Evolutionary conservation across 2,113 vertebrate genomes (phyloP).

Genomic region (Oenanthe oenanthe): DNA sequence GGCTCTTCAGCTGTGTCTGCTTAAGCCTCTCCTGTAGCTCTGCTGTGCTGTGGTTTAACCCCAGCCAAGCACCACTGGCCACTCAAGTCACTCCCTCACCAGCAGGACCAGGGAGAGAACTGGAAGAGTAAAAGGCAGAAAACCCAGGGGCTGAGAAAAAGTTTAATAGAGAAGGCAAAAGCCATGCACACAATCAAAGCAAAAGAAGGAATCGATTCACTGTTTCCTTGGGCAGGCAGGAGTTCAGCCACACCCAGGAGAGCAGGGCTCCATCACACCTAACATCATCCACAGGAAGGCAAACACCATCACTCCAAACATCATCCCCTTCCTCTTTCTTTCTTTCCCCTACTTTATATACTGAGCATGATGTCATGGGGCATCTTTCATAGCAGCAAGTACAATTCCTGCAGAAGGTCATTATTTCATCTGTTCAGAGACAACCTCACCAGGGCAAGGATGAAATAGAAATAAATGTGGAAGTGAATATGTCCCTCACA

Average conservation of each 20-base stretch:
- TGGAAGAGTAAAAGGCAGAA: not conserved
- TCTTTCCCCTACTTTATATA: not conserved
- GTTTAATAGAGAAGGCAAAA: not conserved
- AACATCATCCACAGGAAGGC: too few species aligned
- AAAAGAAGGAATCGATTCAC: not conserved
- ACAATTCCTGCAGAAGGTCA: not conserved
- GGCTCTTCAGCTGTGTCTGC: not conserved
- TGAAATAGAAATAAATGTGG: not conserved
- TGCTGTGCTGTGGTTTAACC: not conserved
- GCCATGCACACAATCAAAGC: not conserved
- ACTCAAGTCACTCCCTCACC: not conserved
- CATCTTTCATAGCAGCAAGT: not conserved
- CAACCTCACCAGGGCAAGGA: not conserved
- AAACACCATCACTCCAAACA: rapidly evolving
- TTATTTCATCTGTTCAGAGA: not conserved
- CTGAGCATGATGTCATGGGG: not conserved
- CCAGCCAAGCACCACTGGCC: not conserved
- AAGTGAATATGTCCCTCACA: rapidly evolving
- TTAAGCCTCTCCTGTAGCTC: not conserved
- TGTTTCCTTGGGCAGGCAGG: not conserved
- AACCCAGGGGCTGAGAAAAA: not conserved
- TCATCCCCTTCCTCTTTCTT: not conserved
- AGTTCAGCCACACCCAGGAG: not conserved
- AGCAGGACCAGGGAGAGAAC: rapidly evolving
- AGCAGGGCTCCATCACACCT: not conserved